Evolutionary conservation across 2,888 invertebrate genomes (phyloP), one percentile per base, ranked within the genome.

Genomic region (Ormyrus nitidulus): DNA sequence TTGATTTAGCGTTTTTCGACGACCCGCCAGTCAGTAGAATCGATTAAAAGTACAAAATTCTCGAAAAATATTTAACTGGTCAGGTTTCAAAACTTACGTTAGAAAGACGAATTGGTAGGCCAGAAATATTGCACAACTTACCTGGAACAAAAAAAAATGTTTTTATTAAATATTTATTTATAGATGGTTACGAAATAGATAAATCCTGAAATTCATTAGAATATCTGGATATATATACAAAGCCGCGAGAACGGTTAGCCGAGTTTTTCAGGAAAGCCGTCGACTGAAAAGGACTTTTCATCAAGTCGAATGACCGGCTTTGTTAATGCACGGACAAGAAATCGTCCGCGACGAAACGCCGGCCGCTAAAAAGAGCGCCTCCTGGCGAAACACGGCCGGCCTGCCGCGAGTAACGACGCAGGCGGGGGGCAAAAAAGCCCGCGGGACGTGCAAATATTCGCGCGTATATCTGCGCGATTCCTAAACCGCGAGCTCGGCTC

Each of bases 361-460:
- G 46, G 58, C 11, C 6, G 64, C 76, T 61, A 69, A 70, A 77
- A 70, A 69, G 3, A 34, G 34, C 49, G 10, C 49, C 54, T 53
- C 76, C 48, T 64, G 65, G 59, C 66, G 72, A 72, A 78, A 78
- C 13, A 34, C 46, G 6, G 13, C n/a, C 10, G 58, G 34, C 48
- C 34, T 54, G 58, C 11, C 6, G 64, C 76, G 53, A 69, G 64
- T 70, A 70, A 69, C 34, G 34, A 34, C 49, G 10, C 49, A 54
- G 46, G 69, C 48, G 56, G 65, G 59, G 59, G 72, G 68, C 72
- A 78, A 10, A 34, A 13, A 5, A 10, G 8, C 10, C 51, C 44
- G 48, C 44, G 44, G 56, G 44, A 74, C 79, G 74, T 74, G 79
- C 73, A 79, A 75, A 79, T 74, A 79, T 79, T 75, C 79, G 58